Conservation (phyloP, 2,113 vertebrate genomes). For the Leucosticte australis region DNA sequence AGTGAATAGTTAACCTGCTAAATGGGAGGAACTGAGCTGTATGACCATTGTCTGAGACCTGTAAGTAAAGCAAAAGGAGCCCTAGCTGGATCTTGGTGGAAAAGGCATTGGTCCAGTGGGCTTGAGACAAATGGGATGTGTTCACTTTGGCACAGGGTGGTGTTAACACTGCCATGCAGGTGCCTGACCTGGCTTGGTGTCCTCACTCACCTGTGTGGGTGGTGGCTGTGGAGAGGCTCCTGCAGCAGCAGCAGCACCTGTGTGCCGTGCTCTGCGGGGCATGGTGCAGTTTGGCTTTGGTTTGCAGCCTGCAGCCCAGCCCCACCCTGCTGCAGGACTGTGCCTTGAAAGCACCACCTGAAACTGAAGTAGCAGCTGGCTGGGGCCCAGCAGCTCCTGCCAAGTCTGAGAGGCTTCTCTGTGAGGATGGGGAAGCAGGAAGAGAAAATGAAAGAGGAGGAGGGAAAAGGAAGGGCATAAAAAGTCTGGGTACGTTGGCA, state of each 20-base stretch:
- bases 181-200: neutral
- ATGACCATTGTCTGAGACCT: neutral
- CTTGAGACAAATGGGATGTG: neutral
- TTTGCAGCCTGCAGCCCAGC: neutral
- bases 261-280: neutral
- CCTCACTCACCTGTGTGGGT: neutral
- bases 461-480: neutral
- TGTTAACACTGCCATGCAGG: neutral
- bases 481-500: neutral
- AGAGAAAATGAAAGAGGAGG: neutral
- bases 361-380: neutral
- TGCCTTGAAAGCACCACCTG: neutral
- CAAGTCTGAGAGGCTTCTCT: neutral
- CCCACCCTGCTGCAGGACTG: neutral
- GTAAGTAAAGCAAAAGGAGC: neutral
- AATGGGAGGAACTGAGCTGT: neutral
- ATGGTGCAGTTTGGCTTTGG: fast-evolving
- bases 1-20: fast-evolving
- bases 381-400: neutral
- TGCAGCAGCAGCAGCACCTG: neutral
- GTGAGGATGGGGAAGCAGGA: neutral
- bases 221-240: neutral
- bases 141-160: neutral
- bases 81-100: neutral
- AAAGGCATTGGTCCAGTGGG: neutral